A percentile compares a stretch with the other conserved stretches of the same genome.
These are phyloP conservation scores for Antechinus flavipes DNA, from an alignment of 2,113 vertebrate genomes.

Conservation along the genomic window DNA sequence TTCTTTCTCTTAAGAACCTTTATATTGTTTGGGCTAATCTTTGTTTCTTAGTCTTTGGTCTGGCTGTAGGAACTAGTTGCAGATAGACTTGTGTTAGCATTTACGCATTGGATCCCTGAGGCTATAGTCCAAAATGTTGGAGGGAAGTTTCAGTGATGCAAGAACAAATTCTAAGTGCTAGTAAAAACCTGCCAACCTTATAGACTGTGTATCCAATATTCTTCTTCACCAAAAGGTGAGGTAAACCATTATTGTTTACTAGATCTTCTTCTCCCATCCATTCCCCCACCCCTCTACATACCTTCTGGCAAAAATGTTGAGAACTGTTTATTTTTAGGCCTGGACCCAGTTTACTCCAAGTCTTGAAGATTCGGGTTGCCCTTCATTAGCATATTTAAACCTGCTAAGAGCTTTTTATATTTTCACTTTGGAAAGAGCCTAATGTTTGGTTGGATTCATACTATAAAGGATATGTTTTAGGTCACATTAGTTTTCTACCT, in stretches of 20 bases:
- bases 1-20: slow-evolving; percentile 53
- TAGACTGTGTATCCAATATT: background rate
- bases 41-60: background rate
- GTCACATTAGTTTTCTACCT: background rate
- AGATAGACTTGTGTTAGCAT: background rate
- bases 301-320: background rate
- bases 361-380: background rate
- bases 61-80: background rate
- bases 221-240: background rate
- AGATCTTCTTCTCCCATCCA: too few relatives aligned
- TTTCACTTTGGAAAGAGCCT: background rate
- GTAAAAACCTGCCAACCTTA: background rate
- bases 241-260: background rate
- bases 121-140: background rate
- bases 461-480: background rate
- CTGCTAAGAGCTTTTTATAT: background rate
- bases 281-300: background rate
- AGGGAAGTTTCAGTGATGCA: background rate
- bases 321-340: background rate
- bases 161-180: background rate
- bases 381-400: background rate
- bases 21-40: slow-evolving; percentile 35
- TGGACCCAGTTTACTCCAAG: background rate
- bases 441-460: background rate
- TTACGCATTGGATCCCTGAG: background rate